Evolutionary conservation across 2,113 vertebrate species (phyloP).

Genomic region (Silurus meridionalis): DNA sequence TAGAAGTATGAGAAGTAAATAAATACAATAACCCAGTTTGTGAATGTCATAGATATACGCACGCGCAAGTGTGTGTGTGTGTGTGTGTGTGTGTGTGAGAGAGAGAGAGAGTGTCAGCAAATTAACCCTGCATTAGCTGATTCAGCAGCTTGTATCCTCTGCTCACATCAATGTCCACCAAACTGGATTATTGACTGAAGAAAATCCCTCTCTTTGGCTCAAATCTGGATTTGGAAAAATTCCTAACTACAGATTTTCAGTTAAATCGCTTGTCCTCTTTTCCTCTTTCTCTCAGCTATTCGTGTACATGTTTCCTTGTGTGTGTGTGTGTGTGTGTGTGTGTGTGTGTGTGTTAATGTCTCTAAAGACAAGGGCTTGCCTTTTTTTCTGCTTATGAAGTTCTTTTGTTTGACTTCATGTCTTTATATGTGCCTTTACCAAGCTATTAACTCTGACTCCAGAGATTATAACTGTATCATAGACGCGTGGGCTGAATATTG

Average conservation of each 20-base stretch:
- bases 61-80: neutral
- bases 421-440: neutral
- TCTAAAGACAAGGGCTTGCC: neutral
- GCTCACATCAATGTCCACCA: neutral
- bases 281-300: neutral
- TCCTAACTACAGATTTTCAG: neutral
- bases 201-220: neutral
- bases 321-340: neutral
- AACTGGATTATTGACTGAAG: neutral
- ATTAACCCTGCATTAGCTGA: neutral
- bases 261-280: neutral
- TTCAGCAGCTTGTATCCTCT: conserved; percentile 5
- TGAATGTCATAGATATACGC: neutral
- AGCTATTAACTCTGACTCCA: neutral
- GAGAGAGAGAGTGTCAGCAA: neutral
- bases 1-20: neutral
- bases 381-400: neutral
- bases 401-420: neutral
- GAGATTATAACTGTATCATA: neutral
- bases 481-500: neutral
- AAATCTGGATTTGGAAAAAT: neutral
- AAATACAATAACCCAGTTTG: neutral
- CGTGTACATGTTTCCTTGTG: neutral
- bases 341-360: neutral
- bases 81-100: conserved; percentile 30